Evolutionary conservation across 2,797 vertebrate species (phyloP), one percentile per base, ranked within the genome.

Genomic region (Setipinna tenuifilis): DNA sequence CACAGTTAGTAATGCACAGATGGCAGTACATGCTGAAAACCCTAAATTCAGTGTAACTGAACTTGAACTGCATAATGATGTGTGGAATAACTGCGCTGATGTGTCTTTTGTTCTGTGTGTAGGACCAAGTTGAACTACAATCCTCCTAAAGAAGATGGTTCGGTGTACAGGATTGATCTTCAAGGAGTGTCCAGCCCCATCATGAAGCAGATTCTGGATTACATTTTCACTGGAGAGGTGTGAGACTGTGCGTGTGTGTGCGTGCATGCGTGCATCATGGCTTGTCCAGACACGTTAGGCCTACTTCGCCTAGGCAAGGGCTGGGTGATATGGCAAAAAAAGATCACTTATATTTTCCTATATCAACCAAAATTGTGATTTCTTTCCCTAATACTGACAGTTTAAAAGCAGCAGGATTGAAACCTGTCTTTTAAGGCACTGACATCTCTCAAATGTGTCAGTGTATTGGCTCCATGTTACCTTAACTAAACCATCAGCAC

Each of bases 81-180:
- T 28, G 28, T 16, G 35, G 35, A 41, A 5, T 41, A 17, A 21
- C 35, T 44, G 17, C 17, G 21, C 9, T 78, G 71, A 54, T 54
- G 0, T 85, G 35, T n/a, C 82, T 6, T 75, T 19, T 6, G 17
- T 44, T 86, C 82, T 89, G 7, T 65, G 85, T 83, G 3, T 65
- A 99, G 98, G 93, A 98, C 98, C 90, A 99, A 99, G 92, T 92
- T 99, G 92, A 98, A 97, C 95, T 99, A 99, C 91, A 99, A 98
- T 89, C 98, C 98, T 91, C 98, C 98, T 12, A 99, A 98, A 90
- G 96, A 96, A 88, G 98, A 99, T 92, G 98, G 98, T 16, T 98
- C 98, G n/a, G 95, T 94, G 0, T 99, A 99, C 93, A 97, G 95
- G 90, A 99, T 99, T 85, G 97, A 98, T 93, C 95, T 99, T 78